Evolutionary conservation across 2,888 invertebrate species (phyloP), one percentile per base, ranked within the genome.

Genomic region (Melikaiella ostensackeni): DNA sequence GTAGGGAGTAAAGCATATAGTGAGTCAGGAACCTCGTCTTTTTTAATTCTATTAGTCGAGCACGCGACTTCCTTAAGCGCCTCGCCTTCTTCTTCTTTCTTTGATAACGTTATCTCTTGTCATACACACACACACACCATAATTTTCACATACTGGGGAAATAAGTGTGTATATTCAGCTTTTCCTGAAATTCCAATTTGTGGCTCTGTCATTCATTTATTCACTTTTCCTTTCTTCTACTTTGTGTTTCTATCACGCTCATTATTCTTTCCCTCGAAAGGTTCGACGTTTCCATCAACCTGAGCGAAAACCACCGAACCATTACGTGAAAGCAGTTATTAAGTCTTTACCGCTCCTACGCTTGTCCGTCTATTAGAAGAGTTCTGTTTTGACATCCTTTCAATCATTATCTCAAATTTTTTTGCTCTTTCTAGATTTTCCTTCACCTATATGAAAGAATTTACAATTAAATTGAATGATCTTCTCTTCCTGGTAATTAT

Each of bases 31-130:
- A 59, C 11, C 27, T 16, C 16, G 59, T 59, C 16, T 59, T 21
- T 57, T 59, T 59, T 59, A 59, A 59, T 59, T 59, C 59, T 59
- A 59, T 59, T 59, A 59, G 59, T 59, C 27, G 27, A 59, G 59
- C 59, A 59, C 59, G 59, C 59, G 59, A 59, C 13, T 59, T 59
- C 27, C 59, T 59, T 59, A 27, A 16, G 59, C 27, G 24, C 16
- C 59, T 59, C 59, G 59, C 27, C 59, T 27, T 24, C 13, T 57
- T 13, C 57, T 24, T 59, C 16, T 59, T 59, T 0, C 21, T 59
- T 27, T 59, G 59, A 59, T 59, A 27, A 27, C 27, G 16, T 27
- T 59, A 59, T 59, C 27, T 59, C 24, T 5, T 16, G 13, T n/a
- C 42, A 42, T 13, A 30, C 30, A 4, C 4, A 30, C 30, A 16